phyloP scores from a whole-genome alignment of 2,113 vertebrate species.

The Carollia perspicillata region DNA sequence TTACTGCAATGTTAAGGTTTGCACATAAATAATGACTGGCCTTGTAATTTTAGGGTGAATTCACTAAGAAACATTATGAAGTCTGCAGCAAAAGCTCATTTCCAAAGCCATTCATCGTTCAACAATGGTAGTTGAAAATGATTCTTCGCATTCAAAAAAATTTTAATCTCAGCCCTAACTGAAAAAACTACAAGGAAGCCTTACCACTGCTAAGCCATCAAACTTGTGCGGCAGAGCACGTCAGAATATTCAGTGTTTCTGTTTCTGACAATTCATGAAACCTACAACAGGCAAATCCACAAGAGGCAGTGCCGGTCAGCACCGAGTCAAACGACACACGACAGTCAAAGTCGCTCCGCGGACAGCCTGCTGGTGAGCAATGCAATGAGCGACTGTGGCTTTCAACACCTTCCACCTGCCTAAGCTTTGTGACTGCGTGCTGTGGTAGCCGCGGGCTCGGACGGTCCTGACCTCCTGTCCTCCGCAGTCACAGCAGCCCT shows the following conservation, averaged over 20 bases:
- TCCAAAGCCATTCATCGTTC: background rate
- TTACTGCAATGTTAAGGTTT: background rate
- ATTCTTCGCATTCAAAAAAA: background rate
- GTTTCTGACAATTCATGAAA: background rate
- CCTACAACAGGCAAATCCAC: background rate
- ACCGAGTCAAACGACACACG: background rate
- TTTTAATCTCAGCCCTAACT: background rate
- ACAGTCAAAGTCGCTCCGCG: background rate
- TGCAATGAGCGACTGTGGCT: background rate
- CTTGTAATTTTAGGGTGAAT: background rate
- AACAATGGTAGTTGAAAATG: background rate
- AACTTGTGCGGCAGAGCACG: background rate
- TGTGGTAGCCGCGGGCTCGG: background rate
- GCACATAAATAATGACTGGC: background rate
- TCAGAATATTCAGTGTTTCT: background rate
- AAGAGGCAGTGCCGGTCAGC: background rate
- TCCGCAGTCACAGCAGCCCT: background rate
- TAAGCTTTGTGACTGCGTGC: background rate
- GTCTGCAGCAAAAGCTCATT: slow-evolving; percentile 12
- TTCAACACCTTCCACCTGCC: background rate
- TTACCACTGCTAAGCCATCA: background rate
- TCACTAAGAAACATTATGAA: background rate
- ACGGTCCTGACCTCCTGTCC: background rate
- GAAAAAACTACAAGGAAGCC: background rate
- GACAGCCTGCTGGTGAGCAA: background rate